These are phyloP conservation scores for Horisme vitalbata DNA, from an alignment of 2,888 invertebrate species.

Conservation along the genomic window DNA sequence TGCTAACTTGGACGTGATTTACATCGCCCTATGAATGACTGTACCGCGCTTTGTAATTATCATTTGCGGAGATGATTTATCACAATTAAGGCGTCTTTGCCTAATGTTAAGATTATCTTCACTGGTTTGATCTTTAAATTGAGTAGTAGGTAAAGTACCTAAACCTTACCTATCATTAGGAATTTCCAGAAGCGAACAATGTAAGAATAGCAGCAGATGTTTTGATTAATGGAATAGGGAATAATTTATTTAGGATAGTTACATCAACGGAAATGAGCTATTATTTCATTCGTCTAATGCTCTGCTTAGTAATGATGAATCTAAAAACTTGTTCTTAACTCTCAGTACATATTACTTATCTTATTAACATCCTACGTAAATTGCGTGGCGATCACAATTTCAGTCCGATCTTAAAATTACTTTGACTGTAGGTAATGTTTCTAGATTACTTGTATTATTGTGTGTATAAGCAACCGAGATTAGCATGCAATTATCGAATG, in stretches of 20 bases:
- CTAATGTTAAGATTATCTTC: conserved; percentile 47
- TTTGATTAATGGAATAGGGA: conserved; percentile 26
- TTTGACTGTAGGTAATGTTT: conserved; percentile 56
- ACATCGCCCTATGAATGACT: conserved; percentile 51
- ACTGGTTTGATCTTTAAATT: conserved; percentile 57
- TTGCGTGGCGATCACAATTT: conserved; percentile 73
- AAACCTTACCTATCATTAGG: too few species aligned
- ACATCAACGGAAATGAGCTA: conserved; percentile 9
- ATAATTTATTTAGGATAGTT: conserved; percentile 3
- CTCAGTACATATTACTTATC: conserved; percentile 53
- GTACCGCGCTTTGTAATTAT: conserved; percentile 59
- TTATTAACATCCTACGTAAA: conserved; percentile 66
- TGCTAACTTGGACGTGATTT: conserved; percentile 67
- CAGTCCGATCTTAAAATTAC: conserved; percentile 62
- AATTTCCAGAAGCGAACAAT: conserved; percentile 39
- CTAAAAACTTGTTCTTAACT: conserved; percentile 27
- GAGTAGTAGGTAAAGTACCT: conserved; percentile 40
- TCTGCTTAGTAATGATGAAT: conserved; percentile 1
- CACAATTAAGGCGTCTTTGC: conserved; percentile 59
- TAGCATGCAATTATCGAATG: too few species aligned
- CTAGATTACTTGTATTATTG: conserved; percentile 52
- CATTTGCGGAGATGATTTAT: conserved; percentile 64
- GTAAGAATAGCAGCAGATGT: conserved; percentile 23
- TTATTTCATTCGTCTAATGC: neutral
- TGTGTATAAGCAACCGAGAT: conserved; percentile 12